Base-by-base conservation (phyloP, 2,797 vertebrate genomes). In the Ambastaia sidthimunki region DNA sequence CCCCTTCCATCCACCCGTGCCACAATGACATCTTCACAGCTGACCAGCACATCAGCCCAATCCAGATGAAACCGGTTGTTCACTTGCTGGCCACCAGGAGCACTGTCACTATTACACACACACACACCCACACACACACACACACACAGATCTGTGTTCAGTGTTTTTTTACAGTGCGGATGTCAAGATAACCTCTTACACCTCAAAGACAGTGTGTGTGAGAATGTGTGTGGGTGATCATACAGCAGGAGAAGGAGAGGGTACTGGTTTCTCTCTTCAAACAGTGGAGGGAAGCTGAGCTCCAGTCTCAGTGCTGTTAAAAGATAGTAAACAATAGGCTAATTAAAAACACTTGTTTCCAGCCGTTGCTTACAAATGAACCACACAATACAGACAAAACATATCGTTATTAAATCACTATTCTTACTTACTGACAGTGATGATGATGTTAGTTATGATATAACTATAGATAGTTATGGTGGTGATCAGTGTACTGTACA, bases 171-270 rank as follows among this genome's bases (percentile, higher is more conserved):
- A 54, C 0, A 52, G 47, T 25, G 37, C 16, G 34, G 18, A 15
- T 13, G 31, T 9, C 28, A 28, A 28, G 28, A 18, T 41, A n/a
- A n/a, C n/a, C n/a, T n/a, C n/a, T n/a, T n/a, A n/a, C n/a, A n/a
- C n/a, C n/a, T n/a, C n/a, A n/a, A n/a, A n/a, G 48, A 41, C n/a
- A 18, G 47, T 75, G 62, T 50, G 16, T 19, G 44, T 63, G 75
- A 63, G 54, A 31, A 28, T 82, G 34, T 78, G 19, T 74, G 60
- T 69, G 19, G 63, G 16, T 2, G 34, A 52, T 90, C 92, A 0
- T 90, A 94, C 93, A 94, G 84, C 50, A 93, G 80, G 23, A 94
- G 86, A 2, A 94, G 72, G 4, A 94, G 88, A 1, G 92, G 91
- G 44, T 94, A 80, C 82, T 84, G 80, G 71, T 67, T 78, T 0